Conservation (phyloP, 2,888 invertebrate genomes). For the Ophion slaviceki region DNA sequence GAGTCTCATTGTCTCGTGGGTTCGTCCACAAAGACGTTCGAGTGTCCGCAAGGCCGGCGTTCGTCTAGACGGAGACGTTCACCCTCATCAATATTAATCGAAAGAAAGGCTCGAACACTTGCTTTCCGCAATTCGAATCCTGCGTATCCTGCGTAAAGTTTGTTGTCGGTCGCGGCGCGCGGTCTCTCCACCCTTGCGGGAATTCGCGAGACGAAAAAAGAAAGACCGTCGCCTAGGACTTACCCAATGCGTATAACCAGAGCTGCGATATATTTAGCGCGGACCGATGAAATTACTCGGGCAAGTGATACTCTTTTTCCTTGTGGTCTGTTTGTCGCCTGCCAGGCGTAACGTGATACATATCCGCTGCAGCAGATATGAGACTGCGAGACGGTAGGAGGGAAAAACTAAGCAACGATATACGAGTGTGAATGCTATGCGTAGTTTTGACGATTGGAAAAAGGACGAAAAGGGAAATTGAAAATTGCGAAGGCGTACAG, state of each 20-base stretch:
- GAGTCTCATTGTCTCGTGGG: not conserved
- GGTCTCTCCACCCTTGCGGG: not conserved
- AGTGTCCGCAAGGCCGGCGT: slow-evolving; percentile 21
- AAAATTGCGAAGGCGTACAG: not conserved
- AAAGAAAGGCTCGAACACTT: too few species aligned
- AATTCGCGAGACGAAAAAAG: not conserved
- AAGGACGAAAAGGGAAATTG: not conserved
- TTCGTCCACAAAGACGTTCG: slow-evolving; percentile 11
- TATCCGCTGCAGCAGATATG: not conserved
- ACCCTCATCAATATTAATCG: slow-evolving; percentile 25
- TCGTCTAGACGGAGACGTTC: slow-evolving; percentile 43
- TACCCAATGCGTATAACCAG: slow-evolving; percentile 13
- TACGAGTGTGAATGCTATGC: not conserved
- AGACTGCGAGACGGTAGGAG: not conserved
- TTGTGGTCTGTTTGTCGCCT: not conserved
- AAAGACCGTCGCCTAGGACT: slow-evolving; percentile 46
- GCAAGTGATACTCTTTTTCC: not conserved
- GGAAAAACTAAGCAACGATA: not conserved
- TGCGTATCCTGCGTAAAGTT: not conserved
- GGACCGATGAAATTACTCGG: slow-evolving; percentile 6
- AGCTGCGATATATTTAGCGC: slow-evolving; percentile 42
- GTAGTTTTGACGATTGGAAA: not conserved
- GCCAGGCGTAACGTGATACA: slow-evolving; percentile 8
- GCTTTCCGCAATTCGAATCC: not conserved
- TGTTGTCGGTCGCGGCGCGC: not conserved